Evolutionary conservation across 2,113 vertebrate species (phyloP).

Genomic region (Actinemys pallida): DNA sequence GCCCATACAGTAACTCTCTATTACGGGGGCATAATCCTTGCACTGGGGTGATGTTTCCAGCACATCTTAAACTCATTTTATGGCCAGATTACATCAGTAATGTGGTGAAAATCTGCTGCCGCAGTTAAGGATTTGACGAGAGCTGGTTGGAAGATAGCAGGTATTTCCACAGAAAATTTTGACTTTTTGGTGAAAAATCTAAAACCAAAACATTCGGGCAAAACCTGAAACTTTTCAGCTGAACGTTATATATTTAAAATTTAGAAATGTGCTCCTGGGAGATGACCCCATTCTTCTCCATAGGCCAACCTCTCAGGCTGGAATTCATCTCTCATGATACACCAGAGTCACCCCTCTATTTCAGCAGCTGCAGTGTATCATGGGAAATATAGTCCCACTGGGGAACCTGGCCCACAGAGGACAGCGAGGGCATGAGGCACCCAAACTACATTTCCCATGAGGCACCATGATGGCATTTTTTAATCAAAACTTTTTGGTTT

Average conservation of each 20-base stretch:
- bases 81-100: rapidly evolving
- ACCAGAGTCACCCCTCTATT: not conserved
- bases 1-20: rapidly evolving
- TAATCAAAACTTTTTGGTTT: not conserved
- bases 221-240: not conserved
- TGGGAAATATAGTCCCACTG: not conserved
- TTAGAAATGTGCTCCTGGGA: not conserved
- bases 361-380: not conserved
- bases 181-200: not conserved
- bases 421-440: not conserved
- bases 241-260: not conserved
- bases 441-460: not conserved
- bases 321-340: not conserved
- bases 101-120: not conserved
- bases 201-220: not conserved
- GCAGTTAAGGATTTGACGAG: not conserved
- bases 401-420: not conserved
- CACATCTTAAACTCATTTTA: rapidly evolving
- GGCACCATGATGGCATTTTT: not conserved
- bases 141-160: not conserved
- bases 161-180: not conserved
- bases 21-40: not conserved
- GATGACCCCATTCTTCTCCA: not conserved
- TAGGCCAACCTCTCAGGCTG: not conserved
- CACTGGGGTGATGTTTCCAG: not conserved